Conservation (phyloP, 2,888 invertebrate species). For the Drosophila algonquin region DNA sequence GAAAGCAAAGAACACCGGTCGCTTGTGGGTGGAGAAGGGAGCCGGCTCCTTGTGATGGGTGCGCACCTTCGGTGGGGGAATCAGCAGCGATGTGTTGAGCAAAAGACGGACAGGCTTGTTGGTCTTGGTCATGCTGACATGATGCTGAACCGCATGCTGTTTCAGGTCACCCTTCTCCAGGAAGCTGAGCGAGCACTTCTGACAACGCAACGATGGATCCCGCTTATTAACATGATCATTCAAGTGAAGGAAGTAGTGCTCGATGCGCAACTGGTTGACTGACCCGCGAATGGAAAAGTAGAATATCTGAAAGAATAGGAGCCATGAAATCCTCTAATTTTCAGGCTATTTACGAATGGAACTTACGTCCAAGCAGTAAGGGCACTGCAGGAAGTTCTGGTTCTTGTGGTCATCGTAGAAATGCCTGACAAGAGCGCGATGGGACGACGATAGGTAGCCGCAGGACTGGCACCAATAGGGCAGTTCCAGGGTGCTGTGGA, state of each 20-base stretch:
- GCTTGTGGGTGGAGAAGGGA: slow-evolving; percentile 75
- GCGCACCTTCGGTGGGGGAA: slow-evolving; percentile 81
- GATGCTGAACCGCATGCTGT: slow-evolving; percentile 78
- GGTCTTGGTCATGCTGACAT: slow-evolving; percentile 75
- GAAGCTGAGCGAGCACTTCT: slow-evolving; percentile 90
- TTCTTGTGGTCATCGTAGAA: slow-evolving; percentile 89
- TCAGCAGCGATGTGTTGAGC: slow-evolving; percentile 76
- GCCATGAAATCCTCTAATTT: not conserved
- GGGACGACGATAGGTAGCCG: slow-evolving; percentile 92
- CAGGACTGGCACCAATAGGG: slow-evolving; percentile 94
- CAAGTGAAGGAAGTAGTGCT: slow-evolving; percentile 88
- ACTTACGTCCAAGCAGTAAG: slow-evolving; percentile 91
- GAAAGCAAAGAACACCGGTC: slow-evolving; percentile 80
- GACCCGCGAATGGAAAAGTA: slow-evolving; percentile 83
- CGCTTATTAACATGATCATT: slow-evolving; percentile 88
- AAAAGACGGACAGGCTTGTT: slow-evolving; percentile 72
- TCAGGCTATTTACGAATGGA: not conserved
- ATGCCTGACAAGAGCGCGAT: slow-evolving; percentile 92
- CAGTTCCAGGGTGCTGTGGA: slow-evolving; percentile 93
- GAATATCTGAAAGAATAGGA: slow-evolving; percentile 75
- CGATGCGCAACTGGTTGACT: slow-evolving; percentile 87
- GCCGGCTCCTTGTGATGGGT: slow-evolving; percentile 80
- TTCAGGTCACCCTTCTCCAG: slow-evolving; percentile 86
- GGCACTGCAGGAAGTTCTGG: slow-evolving; percentile 90
- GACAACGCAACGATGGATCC: slow-evolving; percentile 87